Percentiles rank a stretch among this genome's conserved stretches.
Conservation (phyloP, 2,113 vertebrate genomes). For the Salvelinus namaycush region DNA sequence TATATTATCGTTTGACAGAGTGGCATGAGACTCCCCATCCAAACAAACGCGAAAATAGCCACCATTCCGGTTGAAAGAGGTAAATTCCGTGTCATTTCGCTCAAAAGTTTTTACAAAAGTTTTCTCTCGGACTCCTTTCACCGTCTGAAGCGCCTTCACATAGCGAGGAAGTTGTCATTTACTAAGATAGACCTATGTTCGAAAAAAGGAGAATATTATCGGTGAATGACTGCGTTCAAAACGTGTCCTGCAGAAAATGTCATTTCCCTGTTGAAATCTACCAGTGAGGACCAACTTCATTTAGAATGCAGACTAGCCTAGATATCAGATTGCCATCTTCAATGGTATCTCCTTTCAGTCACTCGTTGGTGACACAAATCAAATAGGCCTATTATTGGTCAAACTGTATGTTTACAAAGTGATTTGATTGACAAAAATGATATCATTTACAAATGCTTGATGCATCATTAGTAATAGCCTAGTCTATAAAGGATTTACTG, state of each 20-base stretch:
- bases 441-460: too few species aligned
- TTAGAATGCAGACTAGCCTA: background rate
- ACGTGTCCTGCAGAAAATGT: background rate
- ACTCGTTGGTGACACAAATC: too few species aligned
- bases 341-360: background rate
- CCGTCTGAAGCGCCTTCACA: conserved; percentile 20
- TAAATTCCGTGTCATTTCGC: background rate
- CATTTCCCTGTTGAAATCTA: background rate
- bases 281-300: background rate
- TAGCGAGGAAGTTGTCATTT: conserved; percentile 2
- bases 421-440: too few species aligned
- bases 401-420: too few species aligned
- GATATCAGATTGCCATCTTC: background rate
- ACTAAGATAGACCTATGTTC: background rate
- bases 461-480: too few species aligned
- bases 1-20: conserved; percentile 78
- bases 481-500: too few species aligned
- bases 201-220: background rate
- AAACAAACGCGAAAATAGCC: conserved; percentile 53
- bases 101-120: conserved; percentile 4
- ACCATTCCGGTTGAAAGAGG: conserved; percentile 26
- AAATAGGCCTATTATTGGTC: too few species aligned
- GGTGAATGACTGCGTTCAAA: conserved; percentile 2
- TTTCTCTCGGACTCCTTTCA: background rate
- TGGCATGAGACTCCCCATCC: conserved; percentile 77